Percentiles rank a stretch among this genome's conserved stretches.
phyloP scores from a whole-genome alignment of 2,797 vertebrate genomes.

The Helostoma temminkii region DNA sequence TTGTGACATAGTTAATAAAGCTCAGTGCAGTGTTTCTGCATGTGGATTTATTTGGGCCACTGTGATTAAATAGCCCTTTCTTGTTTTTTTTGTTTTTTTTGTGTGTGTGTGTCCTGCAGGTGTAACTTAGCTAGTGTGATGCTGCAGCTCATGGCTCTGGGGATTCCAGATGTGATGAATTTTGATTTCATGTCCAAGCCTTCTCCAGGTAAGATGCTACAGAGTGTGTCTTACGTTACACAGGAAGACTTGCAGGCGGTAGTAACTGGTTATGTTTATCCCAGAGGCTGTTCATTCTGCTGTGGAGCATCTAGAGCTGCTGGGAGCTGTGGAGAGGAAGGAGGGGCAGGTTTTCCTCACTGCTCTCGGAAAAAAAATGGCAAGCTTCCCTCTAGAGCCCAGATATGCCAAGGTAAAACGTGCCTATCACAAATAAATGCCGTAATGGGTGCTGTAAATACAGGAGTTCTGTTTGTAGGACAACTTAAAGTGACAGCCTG shows the following conservation, averaged over 20 bases:
- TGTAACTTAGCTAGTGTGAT: constrained; percentile 94
- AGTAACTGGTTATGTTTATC: constrained; percentile 20
- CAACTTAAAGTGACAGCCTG: not conserved
- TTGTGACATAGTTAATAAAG: not conserved
- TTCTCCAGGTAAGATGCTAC: constrained; percentile 87
- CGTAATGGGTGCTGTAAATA: not conserved
- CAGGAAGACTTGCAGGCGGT: fast-evolving
- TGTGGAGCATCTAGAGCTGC: constrained; percentile 89
- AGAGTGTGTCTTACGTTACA: not conserved
- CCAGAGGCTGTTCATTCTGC: constrained; percentile 91
- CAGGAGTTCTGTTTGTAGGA: not conserved
- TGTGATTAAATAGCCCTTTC: constrained; percentile 35
- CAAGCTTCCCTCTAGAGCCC: constrained; percentile 95
- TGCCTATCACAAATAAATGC: not conserved
- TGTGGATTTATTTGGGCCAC: constrained; percentile 37
- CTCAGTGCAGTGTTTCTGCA: not conserved
- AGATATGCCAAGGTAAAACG: constrained; percentile 92
- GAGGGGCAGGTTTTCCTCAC: constrained; percentile 90
- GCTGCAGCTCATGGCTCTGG: constrained; percentile 94
- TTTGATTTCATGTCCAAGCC: constrained; percentile 99
- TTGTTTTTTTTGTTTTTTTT: not conserved
- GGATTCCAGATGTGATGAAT: constrained; percentile 91
- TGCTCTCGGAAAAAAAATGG: constrained; percentile 94
- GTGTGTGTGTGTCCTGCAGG: constrained; percentile 73
- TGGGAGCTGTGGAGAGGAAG: constrained; percentile 91